Conservation (phyloP, 2,113 vertebrate genomes). For the Pluvianellus socialis region DNA sequence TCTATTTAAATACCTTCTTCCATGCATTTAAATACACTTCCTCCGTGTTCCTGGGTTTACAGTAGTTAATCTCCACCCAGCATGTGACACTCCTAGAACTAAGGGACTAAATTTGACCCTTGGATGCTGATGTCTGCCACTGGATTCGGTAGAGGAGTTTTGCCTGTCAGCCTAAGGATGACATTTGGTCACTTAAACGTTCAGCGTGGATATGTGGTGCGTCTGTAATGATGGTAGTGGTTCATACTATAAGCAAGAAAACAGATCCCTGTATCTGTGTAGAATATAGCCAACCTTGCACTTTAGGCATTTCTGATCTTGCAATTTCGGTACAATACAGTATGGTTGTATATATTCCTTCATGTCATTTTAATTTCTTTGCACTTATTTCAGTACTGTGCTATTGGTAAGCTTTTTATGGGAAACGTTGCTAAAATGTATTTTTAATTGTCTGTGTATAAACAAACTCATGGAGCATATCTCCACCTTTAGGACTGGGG, state of each 20-base stretch:
- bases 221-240: background rate
- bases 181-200: background rate
- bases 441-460: background rate
- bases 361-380: background rate
- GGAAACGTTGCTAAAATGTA: background rate
- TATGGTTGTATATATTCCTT: slow-evolving; percentile 31
- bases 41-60: background rate
- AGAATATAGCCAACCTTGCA: slow-evolving; percentile 1
- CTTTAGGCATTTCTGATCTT: slow-evolving; percentile 2
- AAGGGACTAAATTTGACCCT: background rate
- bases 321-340: background rate
- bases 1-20: background rate
- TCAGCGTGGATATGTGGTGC: background rate
- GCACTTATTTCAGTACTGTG: slow-evolving; percentile 18
- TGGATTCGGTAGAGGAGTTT: background rate
- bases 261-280: background rate
- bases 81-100: background rate
- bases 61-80: background rate
- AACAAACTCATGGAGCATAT: background rate
- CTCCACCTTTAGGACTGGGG: background rate
- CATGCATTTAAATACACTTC: background rate
- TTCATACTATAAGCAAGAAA: background rate
- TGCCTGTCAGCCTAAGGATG: background rate
- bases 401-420: background rate
- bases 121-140: background rate